These are phyloP conservation scores for Sepiola atlantica DNA, from an alignment of 2,888 invertebrate species.

Conservation along the genomic window DNA sequence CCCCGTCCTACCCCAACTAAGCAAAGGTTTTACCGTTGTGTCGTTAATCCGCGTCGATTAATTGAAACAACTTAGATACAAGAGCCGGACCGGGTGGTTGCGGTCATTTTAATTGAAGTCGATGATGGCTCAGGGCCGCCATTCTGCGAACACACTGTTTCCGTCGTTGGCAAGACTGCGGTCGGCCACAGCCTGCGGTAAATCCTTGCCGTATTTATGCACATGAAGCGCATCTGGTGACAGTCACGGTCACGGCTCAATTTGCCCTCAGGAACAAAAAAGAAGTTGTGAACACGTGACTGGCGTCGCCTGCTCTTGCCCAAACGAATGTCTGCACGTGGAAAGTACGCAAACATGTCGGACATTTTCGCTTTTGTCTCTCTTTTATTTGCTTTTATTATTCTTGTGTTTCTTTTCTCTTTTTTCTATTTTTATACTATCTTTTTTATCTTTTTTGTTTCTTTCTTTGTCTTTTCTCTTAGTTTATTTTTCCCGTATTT, in stretches of 20 bases:
- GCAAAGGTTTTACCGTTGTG: not conserved
- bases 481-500: not conserved
- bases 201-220: not conserved
- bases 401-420: not conserved
- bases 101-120: not conserved
- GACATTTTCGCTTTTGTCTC: not conserved
- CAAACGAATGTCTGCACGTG: not conserved
- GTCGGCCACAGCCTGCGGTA: not conserved
- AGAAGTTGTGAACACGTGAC: not conserved
- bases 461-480: not conserved
- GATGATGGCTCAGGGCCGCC: not conserved
- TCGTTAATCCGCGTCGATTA: not conserved
- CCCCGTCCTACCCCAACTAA: too few relatives aligned
- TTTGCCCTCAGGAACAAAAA: not conserved
- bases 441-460: not conserved
- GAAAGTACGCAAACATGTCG: not conserved
- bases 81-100: not conserved
- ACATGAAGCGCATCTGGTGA: not conserved
- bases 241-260: not conserved
- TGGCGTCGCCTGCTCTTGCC: not conserved
- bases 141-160: not conserved
- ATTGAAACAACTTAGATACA: not conserved
- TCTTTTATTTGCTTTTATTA: not conserved
- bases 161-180: not conserved
- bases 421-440: not conserved